These are phyloP conservation scores for Drosophila lutescens DNA, from an alignment of 2,888 invertebrate species.

Conservation along the genomic window DNA sequence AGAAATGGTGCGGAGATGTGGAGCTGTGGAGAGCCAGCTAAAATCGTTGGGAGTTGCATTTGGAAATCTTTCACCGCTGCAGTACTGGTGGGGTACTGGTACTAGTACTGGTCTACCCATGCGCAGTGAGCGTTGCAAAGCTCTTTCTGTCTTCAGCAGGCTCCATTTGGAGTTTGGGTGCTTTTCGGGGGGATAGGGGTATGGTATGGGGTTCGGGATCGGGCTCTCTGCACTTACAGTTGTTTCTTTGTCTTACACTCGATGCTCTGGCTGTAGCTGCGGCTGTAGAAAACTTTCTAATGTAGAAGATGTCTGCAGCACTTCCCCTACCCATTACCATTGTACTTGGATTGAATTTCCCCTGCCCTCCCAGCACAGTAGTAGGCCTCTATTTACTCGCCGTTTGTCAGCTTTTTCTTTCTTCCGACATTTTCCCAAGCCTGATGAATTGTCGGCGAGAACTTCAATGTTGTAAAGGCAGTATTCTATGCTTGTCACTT, in stretches of 20 bases:
- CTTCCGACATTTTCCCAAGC: constrained; percentile 67
- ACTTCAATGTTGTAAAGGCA: constrained; percentile 31
- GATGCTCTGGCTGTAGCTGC: constrained; percentile 20
- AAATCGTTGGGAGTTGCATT: constrained; percentile 29
- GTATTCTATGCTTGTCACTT: constrained; percentile 40
- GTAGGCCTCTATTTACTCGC: constrained; percentile 58
- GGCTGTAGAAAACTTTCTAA: constrained; percentile 76
- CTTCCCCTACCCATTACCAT: constrained; percentile 32
- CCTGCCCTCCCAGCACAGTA: constrained; percentile 47
- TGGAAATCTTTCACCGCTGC: constrained; percentile 46
- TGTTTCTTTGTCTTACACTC: constrained; percentile 65
- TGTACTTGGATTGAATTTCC: constrained; percentile 60
- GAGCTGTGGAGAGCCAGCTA: constrained; percentile 7
- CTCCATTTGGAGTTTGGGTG: constrained; percentile 58
- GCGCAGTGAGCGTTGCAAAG: constrained; percentile 45
- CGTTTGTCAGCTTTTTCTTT: constrained; percentile 61
- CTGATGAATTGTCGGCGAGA: constrained; percentile 53
- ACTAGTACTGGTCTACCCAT: constrained; percentile 16
- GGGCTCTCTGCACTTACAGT: constrained; percentile 65
- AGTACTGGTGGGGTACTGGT: constrained; percentile 2
- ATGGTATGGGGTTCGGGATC: too few species aligned
- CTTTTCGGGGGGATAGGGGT: constrained; percentile 22
- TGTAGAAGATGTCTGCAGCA: constrained; percentile 72
- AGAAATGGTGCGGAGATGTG: constrained; percentile 5
- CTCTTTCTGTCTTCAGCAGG: constrained; percentile 39